phyloP scores from a whole-genome alignment of 2,113 vertebrate species.

The Periophthalmodon schlosseri region DNA sequence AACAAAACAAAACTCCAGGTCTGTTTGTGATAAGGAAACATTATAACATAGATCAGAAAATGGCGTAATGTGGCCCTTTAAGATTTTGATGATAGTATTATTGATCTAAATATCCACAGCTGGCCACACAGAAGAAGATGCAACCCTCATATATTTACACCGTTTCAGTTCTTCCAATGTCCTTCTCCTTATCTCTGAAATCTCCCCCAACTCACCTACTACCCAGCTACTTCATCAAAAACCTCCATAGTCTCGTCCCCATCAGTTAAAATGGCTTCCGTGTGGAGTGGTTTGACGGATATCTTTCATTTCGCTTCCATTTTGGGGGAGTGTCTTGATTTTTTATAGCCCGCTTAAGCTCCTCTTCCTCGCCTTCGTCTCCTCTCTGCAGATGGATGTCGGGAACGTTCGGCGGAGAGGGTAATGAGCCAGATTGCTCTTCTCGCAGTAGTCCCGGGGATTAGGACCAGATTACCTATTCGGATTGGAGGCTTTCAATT shows the following conservation, averaged over 20 bases:
- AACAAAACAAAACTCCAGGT: no score
- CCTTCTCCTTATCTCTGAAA: no score
- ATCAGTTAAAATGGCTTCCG: slow-evolving; percentile 35
- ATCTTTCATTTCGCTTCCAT: slow-evolving; percentile 41
- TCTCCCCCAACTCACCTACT: background rate
- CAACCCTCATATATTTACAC: no score
- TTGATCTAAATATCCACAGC: no score
- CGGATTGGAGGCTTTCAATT: slow-evolving; percentile 40
- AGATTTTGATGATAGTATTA: no score
- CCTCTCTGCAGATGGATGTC: slow-evolving; percentile 30
- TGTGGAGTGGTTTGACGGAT: background rate
- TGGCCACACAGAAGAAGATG: no score
- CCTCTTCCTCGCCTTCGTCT: slow-evolving; percentile 30
- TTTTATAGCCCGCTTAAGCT: slow-evolving; percentile 44
- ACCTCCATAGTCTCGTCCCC: slow-evolving; percentile 17
- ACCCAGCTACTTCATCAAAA: slow-evolving; percentile 32
- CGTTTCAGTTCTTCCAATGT: background rate
- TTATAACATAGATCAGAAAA: no score
- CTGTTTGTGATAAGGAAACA: no score
- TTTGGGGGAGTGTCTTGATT: slow-evolving; percentile 33
- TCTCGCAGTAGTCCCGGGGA: slow-evolving; percentile 51
- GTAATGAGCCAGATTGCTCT: slow-evolving; percentile 69
- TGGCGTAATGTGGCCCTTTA: no score
- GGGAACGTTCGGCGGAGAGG: slow-evolving; percentile 20
- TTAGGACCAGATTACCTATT: slow-evolving; percentile 66